Conservation (phyloP, 2,113 vertebrate species). For the Sorex fumeus region DNA sequence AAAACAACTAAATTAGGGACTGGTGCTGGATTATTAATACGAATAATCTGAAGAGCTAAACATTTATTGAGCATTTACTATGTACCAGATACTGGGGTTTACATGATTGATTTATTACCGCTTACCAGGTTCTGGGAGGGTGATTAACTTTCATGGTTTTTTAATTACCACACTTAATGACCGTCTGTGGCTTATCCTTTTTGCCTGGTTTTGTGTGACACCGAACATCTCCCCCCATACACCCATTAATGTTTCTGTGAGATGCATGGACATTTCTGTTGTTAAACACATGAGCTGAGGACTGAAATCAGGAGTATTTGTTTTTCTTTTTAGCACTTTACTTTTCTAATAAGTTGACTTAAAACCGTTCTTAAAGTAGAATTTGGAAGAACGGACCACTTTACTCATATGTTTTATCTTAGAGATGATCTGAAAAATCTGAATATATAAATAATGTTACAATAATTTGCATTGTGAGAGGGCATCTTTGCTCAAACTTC, state of each 20-base stretch:
- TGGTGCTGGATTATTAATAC: constrained; percentile 54
- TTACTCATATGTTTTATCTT: constrained; percentile 37
- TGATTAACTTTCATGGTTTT: constrained; percentile 47
- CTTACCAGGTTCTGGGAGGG: not conserved
- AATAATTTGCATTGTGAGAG: not conserved
- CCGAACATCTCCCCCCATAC: not conserved
- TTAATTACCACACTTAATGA: constrained; percentile 50
- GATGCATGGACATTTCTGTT: not conserved
- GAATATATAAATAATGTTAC: not conserved
- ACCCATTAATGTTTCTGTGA: not conserved
- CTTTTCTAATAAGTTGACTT: constrained; percentile 16
- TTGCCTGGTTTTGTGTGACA: constrained; percentile 56
- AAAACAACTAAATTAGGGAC: constrained; percentile 23
- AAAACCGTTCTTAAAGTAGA: constrained; percentile 29
- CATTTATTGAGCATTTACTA: constrained; percentile 64
- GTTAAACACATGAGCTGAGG: constrained; percentile 35
- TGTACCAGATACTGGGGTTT: constrained; percentile 13
- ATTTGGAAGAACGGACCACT: constrained; percentile 15
- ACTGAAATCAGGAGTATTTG: not conserved
- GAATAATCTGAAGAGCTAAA: not conserved
- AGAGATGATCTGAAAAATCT: constrained; percentile 29
- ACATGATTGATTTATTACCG: constrained; percentile 6
- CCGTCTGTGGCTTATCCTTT: constrained; percentile 15
- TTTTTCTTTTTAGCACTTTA: constrained; percentile 64
- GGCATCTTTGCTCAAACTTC: constrained; percentile 37